Percentiles rank a stretch among this genome's conserved stretches.
These are phyloP conservation scores for Phragmatobia fuliginosa DNA, from an alignment of 2,888 invertebrate species.

Conservation along the genomic window DNA sequence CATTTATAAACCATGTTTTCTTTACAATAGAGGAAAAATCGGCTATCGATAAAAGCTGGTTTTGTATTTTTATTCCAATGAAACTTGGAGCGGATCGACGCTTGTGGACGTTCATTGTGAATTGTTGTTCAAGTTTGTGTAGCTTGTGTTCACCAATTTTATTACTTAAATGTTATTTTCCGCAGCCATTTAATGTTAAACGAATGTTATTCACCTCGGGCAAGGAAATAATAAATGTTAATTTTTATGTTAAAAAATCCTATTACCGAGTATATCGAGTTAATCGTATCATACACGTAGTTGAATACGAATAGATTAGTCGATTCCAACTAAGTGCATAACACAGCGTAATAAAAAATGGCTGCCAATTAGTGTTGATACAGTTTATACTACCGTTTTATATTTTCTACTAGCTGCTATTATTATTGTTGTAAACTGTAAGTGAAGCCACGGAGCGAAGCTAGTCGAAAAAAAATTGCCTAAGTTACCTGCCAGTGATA, in stretches of 20 bases:
- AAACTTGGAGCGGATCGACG: slow-evolving; percentile 46
- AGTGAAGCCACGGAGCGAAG: no score
- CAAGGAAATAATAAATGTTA: neutral
- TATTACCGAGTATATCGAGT: neutral
- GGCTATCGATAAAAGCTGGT: slow-evolving; percentile 48
- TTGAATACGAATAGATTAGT: neutral
- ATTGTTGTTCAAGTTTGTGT: slow-evolving; percentile 38
- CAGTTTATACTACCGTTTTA: neutral
- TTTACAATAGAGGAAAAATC: slow-evolving; percentile 57
- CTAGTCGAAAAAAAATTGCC: no score
- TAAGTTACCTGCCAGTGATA: no score
- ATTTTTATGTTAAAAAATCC: neutral
- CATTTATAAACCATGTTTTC: slow-evolving; percentile 63
- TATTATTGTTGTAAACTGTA: no score
- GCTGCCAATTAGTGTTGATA: neutral
- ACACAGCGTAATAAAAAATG: neutral
- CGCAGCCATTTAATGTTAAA: slow-evolving; percentile 7
- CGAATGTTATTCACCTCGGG: neutral
- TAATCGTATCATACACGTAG: neutral
- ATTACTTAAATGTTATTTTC: slow-evolving; percentile 33
- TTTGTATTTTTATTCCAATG: slow-evolving; percentile 50
- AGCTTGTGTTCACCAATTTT: slow-evolving; percentile 36
- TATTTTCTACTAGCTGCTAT: no score
- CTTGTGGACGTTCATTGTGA: slow-evolving; percentile 43
- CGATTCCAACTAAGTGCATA: neutral